A percentile compares a stretch with the other conserved stretches of the same genome.
Conservation (phyloP, 2,888 invertebrate genomes). For the Neuroscelio doddi region DNA sequence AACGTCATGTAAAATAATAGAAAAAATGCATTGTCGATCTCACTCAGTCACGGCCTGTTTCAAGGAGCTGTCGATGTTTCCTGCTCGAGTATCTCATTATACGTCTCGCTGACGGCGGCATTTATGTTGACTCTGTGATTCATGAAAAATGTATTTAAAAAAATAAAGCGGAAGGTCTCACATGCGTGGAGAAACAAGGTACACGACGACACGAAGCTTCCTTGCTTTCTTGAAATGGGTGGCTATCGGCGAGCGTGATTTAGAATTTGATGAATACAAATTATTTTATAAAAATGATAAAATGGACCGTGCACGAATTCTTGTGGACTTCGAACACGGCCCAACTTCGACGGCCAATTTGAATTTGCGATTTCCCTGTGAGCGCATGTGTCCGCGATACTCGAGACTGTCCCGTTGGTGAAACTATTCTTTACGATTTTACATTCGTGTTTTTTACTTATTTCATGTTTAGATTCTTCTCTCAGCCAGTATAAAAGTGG, state of each 20-base stretch:
- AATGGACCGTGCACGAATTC: slow-evolving; percentile 46
- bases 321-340: slow-evolving; percentile 62
- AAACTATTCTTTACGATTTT: slow-evolving; percentile 57
- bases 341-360: slow-evolving; percentile 53
- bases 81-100: slow-evolving; percentile 25
- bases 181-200: slow-evolving; percentile 9
- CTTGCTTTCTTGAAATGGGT: slow-evolving; percentile 35
- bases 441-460: slow-evolving; percentile 64
- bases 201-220: slow-evolving; percentile 3
- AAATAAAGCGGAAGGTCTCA: slow-evolving; percentile 11
- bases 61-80: slow-evolving; percentile 33
- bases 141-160: slow-evolving; percentile 36
- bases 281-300: slow-evolving; percentile 19
- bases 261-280: slow-evolving; percentile 31
- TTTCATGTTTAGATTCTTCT: slow-evolving; percentile 61
- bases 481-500: slow-evolving; percentile 60
- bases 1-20: slow-evolving; percentile 42
- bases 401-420: slow-evolving; percentile 52
- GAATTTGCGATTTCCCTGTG: slow-evolving; percentile 54
- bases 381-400: slow-evolving; percentile 40
- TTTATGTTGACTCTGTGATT: slow-evolving; percentile 31
- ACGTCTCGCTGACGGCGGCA: slow-evolving; percentile 30
- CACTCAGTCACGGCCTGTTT: slow-evolving; percentile 42
- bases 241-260: slow-evolving; percentile 34
- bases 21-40: slow-evolving; percentile 41